Base-by-base conservation (phyloP, 1,140 invertebrate species). In the Melipona quadrifasciata region DNA sequence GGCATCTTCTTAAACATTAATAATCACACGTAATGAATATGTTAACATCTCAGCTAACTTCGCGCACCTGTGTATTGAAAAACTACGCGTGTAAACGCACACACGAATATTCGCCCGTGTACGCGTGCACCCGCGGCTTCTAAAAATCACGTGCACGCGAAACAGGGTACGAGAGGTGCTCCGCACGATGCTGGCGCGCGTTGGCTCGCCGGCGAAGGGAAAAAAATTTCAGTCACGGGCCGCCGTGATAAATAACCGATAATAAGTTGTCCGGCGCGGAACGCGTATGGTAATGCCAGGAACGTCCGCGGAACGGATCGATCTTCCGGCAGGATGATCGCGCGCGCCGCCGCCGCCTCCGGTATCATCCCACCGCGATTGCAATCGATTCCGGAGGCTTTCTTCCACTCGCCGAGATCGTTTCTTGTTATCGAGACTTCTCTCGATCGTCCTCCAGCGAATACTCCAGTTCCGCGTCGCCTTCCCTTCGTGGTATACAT, bases 141-240 rank as follows among this genome's bases (percentile, higher is more conserved):
- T 39, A 39, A 39, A 39, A 8, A 8, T 47, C 39, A 6, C 8
- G 39, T 47, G 8, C 39, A 47, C 39, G 39, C 8, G 39, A 47
- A 47, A 47, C 39, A 47, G 39, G 39, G 39, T 47, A 47, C 6
- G 8, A 47, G 39, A 47, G 39, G 39, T n/a, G n/a, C 31, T 31
- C 31, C 2, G 31, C 31, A 31, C 31, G 31, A 31, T 31, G 2
- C 31, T 31, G 31, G 39, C 39, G 39, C 39, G 39, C 39, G 39
- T 47, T 47, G 39, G 39, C 4, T n/a, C 61, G 58, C 58, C 68
- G 8, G 16, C 57, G 76, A 65, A 84, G 0, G 39, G 8, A 47
- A 10, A 76, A 65, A 84, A 79, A 84, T 79, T 84, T 84, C 82
- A 84, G 82, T 79, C 82, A 84, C 77, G 83, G 70, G 58, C 83